Evolutionary conservation across 2,113 vertebrate genomes (phyloP), one percentile per base, ranked within the genome.

Genomic region (Pygoscelis adeliae): DNA sequence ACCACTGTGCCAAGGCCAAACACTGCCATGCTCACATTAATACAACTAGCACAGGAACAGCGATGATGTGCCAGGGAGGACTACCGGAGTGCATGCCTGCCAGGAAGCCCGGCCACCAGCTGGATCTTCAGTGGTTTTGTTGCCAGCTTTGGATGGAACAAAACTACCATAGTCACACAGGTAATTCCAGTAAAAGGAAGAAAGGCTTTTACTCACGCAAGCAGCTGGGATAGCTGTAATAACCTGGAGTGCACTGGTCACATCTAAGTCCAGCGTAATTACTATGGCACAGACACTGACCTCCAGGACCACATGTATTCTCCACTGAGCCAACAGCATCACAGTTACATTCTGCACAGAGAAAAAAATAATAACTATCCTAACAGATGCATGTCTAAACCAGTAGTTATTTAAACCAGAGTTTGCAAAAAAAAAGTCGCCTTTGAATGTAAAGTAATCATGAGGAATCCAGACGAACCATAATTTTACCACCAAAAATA

Each of bases 191-290:
- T 5, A 58, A n/a, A 93, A 59, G 55, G 13, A 69, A 21, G 47
- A 72, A 40, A 34, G 7, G 11, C 6, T 50, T 77, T 56, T 76
- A 98, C 98, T 97, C 83, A 98, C 98, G 40, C 44, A 97, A 97
- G 90, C 99, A 99, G 86, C 69, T 97, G 61, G 99, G 99, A 83
- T 98, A 98, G 74, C 96, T 96, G 81, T 98, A 98, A 97, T 98
- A 98, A 80, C 98, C 98, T 5, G 87, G 93, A 59, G 98, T 97
- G 18, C 98, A 99, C 47, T 85, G 94, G 22, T 97, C 96, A 96
- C 98, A 99, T 53, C 93, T 96, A 49, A 70, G 88, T 30, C 98
- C 98, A 22, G 87, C 86, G 6, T 96, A 98, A 93, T 96, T 98
- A 25, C 72, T 70, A 15, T 11, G 95, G 89, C 99, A 98, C 34